These are phyloP conservation scores for Typhlichthys subterraneus DNA, from an alignment of 2,797 vertebrate genomes.

Conservation along the genomic window DNA sequence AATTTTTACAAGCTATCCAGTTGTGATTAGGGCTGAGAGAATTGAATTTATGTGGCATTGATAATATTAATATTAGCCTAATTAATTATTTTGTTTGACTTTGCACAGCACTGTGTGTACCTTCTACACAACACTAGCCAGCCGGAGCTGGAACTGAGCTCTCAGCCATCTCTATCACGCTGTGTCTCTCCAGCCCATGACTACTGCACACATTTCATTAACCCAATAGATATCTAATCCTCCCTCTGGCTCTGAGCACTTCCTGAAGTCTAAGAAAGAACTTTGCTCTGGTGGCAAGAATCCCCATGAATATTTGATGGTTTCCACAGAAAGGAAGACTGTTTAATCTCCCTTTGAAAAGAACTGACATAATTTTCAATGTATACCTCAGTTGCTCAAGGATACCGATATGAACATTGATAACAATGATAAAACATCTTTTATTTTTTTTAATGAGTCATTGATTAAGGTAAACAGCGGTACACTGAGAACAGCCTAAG, in stretches of 20 bases:
- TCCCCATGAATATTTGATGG: conserved; percentile 78
- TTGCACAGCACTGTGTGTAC: conserved; percentile 77
- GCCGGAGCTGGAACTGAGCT: conserved; percentile 76
- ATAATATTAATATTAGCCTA: conserved; percentile 89
- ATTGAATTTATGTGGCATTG: conserved; percentile 85
- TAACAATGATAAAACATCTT: conserved; percentile 59
- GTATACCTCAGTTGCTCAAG: conserved; percentile 34
- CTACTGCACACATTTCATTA: conserved; percentile 80
- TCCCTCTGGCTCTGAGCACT: conserved; percentile 69
- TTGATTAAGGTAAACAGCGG: conserved; percentile 70
- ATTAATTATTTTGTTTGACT: conserved; percentile 88
- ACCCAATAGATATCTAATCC: conserved; percentile 75
- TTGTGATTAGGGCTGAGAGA: conserved; percentile 85
- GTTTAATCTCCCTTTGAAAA: conserved; percentile 72
- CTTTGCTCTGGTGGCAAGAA: conserved; percentile 78
- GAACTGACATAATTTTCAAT: conserved; percentile 51
- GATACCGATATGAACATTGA: conserved; percentile 26
- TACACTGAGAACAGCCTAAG: conserved; percentile 59
- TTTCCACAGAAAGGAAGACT: conserved; percentile 61
- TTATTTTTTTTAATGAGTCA: conserved; percentile 68
- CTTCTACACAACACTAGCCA: conserved; percentile 81
- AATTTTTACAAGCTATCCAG: conserved; percentile 87
- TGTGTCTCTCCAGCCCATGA: conserved; percentile 72
- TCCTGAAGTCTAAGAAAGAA: conserved; percentile 78
- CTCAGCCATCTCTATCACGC: conserved; percentile 75